Evolutionary conservation across 2,113 vertebrate species (phyloP).

Genomic region (Lates calcarifer): DNA sequence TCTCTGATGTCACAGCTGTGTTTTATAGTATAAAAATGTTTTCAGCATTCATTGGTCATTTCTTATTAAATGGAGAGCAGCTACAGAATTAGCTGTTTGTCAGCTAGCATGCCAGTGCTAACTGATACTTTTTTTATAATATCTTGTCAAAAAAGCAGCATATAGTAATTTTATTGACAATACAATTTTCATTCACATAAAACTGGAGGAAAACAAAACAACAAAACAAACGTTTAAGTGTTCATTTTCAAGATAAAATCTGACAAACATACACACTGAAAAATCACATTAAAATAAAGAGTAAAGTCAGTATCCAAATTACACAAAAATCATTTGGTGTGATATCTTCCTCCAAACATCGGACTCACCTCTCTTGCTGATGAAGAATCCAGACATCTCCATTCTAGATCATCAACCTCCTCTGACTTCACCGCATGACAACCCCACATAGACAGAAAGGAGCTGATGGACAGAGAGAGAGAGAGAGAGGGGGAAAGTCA

Average conservation of each 20-base stretch:
- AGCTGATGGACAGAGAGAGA: background rate
- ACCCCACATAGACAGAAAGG: background rate
- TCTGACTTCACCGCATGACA: background rate
- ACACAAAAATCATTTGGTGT: background rate
- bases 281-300: background rate
- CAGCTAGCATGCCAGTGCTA: background rate
- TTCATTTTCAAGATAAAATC: background rate
- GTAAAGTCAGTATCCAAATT: background rate
- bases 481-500: slow-evolving; percentile 30
- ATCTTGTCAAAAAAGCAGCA: background rate
- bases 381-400: background rate
- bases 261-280: background rate
- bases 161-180: background rate
- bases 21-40: background rate
- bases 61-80: background rate
- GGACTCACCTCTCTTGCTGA: slow-evolving; percentile 50
- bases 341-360: background rate
- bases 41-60: background rate
- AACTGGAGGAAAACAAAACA: background rate
- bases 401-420: background rate
- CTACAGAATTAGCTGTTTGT: background rate
- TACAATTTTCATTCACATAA: background rate
- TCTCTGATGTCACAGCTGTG: background rate
- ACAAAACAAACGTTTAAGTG: background rate
- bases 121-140: background rate